phyloP scores from a whole-genome alignment of 2,888 invertebrate genomes.

The Automeris io region DNA sequence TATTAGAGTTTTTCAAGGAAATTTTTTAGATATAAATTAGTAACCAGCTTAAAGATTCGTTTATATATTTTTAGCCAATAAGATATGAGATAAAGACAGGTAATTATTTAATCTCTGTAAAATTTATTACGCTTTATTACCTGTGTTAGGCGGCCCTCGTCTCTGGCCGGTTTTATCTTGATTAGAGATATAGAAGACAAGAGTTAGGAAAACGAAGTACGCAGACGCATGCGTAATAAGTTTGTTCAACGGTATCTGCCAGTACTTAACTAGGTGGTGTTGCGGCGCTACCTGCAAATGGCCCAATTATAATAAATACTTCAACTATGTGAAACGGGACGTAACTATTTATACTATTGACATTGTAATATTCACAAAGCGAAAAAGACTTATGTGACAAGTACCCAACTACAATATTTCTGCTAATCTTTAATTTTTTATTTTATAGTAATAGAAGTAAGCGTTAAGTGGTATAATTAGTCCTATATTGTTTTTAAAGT shows the following conservation, averaged over 20 bases:
- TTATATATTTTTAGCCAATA: too few species aligned
- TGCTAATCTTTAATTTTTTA: too few species aligned
- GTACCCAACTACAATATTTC: too few species aligned
- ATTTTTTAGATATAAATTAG: too few species aligned
- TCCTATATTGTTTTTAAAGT: too few species aligned
- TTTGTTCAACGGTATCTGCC: constrained; percentile 82
- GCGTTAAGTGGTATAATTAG: too few species aligned
- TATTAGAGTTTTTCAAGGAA: too few species aligned
- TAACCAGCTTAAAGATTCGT: too few species aligned
- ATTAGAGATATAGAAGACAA: constrained; percentile 79
- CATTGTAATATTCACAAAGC: neutral
- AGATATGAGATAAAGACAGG: too few species aligned
- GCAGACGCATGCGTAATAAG: constrained; percentile 82
- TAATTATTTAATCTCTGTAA: too few species aligned
- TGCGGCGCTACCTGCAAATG: constrained; percentile 42
- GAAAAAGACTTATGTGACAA: neutral
- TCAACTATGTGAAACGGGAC: neutral
- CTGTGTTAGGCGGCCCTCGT: constrained; percentile 78
- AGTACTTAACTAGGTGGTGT: constrained; percentile 65
- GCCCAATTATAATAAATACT: constrained; percentile 25
- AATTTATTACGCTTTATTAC: constrained; percentile 26
- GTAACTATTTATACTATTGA: neutral
- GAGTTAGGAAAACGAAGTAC: constrained; percentile 80
- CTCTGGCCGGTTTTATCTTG: constrained; percentile 74
- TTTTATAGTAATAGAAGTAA: too few species aligned